Evolutionary conservation across 23 tunicate species (phyloP), one percentile per base, ranked within the genome.

Genomic region (Phallusia fumigata): DNA sequence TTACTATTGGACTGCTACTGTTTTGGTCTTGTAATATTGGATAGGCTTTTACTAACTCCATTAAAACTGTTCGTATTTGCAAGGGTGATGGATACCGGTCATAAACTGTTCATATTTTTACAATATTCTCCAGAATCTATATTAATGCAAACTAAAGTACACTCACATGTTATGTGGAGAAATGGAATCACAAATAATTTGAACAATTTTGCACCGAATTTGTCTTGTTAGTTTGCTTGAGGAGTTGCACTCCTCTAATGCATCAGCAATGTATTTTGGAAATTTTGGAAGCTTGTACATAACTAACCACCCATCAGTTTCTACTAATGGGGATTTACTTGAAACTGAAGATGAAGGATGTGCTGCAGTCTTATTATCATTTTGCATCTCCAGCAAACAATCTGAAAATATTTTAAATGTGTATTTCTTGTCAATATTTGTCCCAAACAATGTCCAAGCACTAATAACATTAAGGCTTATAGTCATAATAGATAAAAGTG

Each of bases 1-100:
- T 58, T 58, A 58, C 69, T 58, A 58, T 58, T 58, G 69, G 69
- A 58, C 69, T 58, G 69, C 69, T 58, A 58, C 69, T 6, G 69
- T 58, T 58, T 58, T 58, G 69, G 13, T 58, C 69, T 58, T 24
- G 26, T 58, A 58, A 58, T 58, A 58, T 16, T 21, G 69, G 69
- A 58, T 58, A 58, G 8, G 69, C 69, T 13, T 24, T 58, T 13
- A 58, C 28, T 58, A 58, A 58, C 13, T 58, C 69, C 69, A 58
- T 58, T 24, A 58, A 58, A 8, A 58, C 69, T 58, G 69, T 58
- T 24, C 69, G 8, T 58, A 58, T 58, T 58, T 58, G 69, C 13
- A 58, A 58, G 28, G 69, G 69, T 58, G 69, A 58, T 13, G 69
- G 69, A 13, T 58, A 58, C 69, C 69, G 8, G 69, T 58, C 26